These are phyloP conservation scores for Megalops cyprinoides DNA, from an alignment of 2,797 vertebrate species.

Conservation along the genomic window DNA sequence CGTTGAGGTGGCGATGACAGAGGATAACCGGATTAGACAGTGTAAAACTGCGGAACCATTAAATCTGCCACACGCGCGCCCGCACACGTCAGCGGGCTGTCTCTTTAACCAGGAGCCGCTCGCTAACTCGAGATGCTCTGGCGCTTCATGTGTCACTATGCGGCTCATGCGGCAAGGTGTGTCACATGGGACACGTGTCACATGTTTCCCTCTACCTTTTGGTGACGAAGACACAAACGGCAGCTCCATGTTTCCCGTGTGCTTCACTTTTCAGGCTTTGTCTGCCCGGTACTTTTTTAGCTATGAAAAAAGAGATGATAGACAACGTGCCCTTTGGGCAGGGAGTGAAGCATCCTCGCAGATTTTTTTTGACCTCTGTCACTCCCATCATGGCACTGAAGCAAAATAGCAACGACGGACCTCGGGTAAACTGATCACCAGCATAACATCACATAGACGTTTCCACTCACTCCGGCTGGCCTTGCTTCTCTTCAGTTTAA, in stretches of 20 bases:
- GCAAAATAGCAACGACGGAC: not conserved
- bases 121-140: too few relatives aligned
- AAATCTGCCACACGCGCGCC: too few relatives aligned
- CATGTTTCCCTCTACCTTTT: not conserved
- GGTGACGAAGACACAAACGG: not conserved
- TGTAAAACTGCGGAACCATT: too few relatives aligned
- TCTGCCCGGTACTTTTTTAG: not conserved
- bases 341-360: not conserved
- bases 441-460: not conserved
- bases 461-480: not conserved
- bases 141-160: too few relatives aligned
- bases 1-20: too few relatives aligned
- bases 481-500: too few relatives aligned
- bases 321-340: too few relatives aligned
- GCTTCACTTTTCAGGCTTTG: not conserved
- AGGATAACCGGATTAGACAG: too few relatives aligned
- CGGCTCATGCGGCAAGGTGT: not conserved
- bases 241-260: not conserved
- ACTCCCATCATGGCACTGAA: not conserved
- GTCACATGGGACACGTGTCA: not conserved
- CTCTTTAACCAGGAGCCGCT: too few relatives aligned
- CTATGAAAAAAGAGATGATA: not conserved
- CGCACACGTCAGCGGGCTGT: too few relatives aligned
- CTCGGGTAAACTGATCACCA: not conserved
- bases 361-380: not conserved